Evolutionary conservation across 1,140 invertebrate species (phyloP), one percentile per base, ranked within the genome.

Genomic region (Hestina assimilis): DNA sequence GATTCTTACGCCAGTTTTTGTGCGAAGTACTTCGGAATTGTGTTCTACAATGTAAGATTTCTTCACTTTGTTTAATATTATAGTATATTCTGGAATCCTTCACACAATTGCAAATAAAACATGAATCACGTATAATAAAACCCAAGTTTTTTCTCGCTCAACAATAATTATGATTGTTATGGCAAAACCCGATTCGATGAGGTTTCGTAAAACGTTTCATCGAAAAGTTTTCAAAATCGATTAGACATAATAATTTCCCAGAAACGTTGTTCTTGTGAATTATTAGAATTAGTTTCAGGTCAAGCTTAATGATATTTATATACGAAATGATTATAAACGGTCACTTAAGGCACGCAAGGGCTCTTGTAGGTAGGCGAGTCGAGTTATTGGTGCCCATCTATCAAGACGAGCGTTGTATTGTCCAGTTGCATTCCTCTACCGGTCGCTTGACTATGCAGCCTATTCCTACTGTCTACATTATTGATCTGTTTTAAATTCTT

Each of bases 321-420:
- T 5, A 35, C 1, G 4, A 21, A 35, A 12, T 48, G 19, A 46
- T 1, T 35, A 61, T 45, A 50, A 47, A 51, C 20, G 31, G 42
- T 31, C 28, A 42, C 14, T 51, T 15, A 23, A 26, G 66, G 66
- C 47, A 66, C 67, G 46, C 54, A 23, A 57, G 56, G 46, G 64
- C 53, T 47, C 59, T 56, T 35, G 62, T 59, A 60, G 53, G 63
- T 50, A 58, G 63, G 63, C 56, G 59, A 71, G 60, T 73, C 71
- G 66, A 82, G 80, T 77, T 77, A 80, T 83, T 76, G 78, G 63
- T 69, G 11, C 62, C 69, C 74, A 81, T 84, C 79, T 63, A 79
- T 82, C 75, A 75, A 65, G 70, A 67, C 64, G 31, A 61, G 58
- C 63, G 64, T 70, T 60, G 72, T 69, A 79, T 75, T 73, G 72